Evolutionary conservation across 2,113 vertebrate genomes (phyloP).

Genomic region (Labeo catla): DNA sequence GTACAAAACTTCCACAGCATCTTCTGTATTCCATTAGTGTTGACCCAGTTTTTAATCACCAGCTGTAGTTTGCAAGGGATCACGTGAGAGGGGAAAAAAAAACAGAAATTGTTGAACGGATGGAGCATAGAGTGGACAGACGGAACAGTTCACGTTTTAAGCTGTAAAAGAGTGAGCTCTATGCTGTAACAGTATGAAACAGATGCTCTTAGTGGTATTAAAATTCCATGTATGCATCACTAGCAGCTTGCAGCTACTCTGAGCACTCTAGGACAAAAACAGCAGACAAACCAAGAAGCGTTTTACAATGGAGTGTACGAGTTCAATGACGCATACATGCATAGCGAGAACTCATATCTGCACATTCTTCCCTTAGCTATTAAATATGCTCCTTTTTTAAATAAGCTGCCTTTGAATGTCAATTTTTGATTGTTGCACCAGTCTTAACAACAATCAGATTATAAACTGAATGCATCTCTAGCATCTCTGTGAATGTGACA

Average conservation of each 20-base stretch:
- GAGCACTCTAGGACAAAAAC: neutral
- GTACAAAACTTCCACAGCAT: neutral
- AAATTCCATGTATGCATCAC: conserved; percentile 32
- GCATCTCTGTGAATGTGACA: neutral
- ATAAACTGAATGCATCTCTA: neutral
- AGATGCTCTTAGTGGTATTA: conserved; percentile 48
- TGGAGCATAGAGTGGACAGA: conserved; percentile 15
- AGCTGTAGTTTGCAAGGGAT: neutral
- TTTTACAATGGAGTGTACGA: neutral
- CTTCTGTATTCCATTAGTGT: neutral
- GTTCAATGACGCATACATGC: neutral
- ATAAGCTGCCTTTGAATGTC: neutral
- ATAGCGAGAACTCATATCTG: neutral
- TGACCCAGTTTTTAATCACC: conserved; percentile 16
- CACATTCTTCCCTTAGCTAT: neutral
- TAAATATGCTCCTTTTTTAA: neutral
- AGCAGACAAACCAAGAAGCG: neutral
- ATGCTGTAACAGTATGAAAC: conserved; percentile 22
- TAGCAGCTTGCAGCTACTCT: conserved; percentile 6
- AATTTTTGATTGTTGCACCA: neutral
- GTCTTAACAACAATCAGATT: neutral
- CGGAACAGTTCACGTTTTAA: conserved; percentile 28
- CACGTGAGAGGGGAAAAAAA: neutral
- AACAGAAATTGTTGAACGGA: neutral
- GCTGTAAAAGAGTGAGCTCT: conserved; percentile 24